Conservation (phyloP, 2,797 vertebrate genomes). For the Rhynchonycteris naso region DNA sequence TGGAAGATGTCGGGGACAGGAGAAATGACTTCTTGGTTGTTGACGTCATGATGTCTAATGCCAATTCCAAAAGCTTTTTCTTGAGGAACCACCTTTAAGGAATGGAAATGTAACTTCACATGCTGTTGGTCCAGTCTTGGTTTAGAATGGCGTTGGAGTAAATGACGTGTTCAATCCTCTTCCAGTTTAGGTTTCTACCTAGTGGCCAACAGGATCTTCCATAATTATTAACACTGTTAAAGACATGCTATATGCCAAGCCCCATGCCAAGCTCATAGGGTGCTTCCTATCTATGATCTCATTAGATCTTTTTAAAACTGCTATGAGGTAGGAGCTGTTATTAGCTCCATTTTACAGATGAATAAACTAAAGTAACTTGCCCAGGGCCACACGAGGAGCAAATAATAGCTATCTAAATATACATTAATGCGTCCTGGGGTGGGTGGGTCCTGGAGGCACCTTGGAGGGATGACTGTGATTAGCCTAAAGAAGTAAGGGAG, state of each 20-base stretch:
- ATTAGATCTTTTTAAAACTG: neutral
- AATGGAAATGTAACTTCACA: neutral
- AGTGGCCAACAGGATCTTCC: neutral
- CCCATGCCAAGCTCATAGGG: too few species aligned
- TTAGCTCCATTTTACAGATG: neutral
- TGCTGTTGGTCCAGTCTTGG: neutral
- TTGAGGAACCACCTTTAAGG: neutral
- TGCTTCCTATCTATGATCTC: neutral
- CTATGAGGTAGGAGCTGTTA: neutral
- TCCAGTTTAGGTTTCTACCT: neutral
- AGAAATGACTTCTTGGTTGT: neutral
- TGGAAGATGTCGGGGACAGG: neutral
- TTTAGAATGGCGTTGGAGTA: neutral
- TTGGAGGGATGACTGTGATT: neutral
- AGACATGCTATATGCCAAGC: accelerated
- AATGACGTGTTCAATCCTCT: neutral
- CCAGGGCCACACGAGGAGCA: neutral
- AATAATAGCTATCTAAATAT: neutral
- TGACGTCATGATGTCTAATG: neutral
- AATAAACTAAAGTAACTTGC: neutral
- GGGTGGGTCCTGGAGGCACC: neutral
- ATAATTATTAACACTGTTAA: neutral
- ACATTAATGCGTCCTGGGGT: neutral
- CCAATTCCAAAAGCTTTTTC: neutral
- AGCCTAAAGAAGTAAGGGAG: neutral